Base-by-base conservation (phyloP, 2,888 invertebrate species). In the Frankliniella intonsa region DNA sequence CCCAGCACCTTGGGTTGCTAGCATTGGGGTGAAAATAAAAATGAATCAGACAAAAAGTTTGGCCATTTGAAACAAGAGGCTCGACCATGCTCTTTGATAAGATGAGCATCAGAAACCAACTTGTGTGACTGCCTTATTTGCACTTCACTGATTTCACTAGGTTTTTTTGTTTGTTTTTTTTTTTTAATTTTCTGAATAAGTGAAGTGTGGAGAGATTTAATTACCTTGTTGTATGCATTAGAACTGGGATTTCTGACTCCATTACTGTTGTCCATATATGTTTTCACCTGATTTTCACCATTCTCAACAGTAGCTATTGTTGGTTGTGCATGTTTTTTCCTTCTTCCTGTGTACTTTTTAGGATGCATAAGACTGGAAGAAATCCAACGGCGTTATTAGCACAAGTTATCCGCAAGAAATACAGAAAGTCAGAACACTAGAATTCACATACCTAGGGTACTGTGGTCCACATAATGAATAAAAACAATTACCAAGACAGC, bases 401-500 rank as follows among this genome's bases (percentile, higher is more conserved):
- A 50, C 27, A 81, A 17, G 27, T 62, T 50, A 12, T 17, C 55
- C 50, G 38, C 17, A 38, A 27, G 65, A 14, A 14, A 27, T 38
- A 22, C 19, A 79, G 22, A 49, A n/a, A 25, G 17, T 19, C 69
- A 79, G 14, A 38, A 38, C 3, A 38, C 22, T 38, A 81, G 50
- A 22, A 38, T 38, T 12, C 3, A 49, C 81, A 84, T 90, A 98
- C 98, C 97, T 97, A 87, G 99, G 99, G 91, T 95, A 97, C 89
- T 97, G 97, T 82, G 98, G 98, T 85, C 98, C 98, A 88, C 97
- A 99, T 87, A 99, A 94, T 84, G 96, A 94, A 87, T 96, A 95
- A 88, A 95, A 95, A 89, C 98, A 97, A 89, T 99, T 99, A 87
- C 94, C 92, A 92, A 95, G 94, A 88, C 98, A 99, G 51, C 98